Percentiles rank a stretch among this genome's conserved stretches.
Evolutionary conservation across 2,888 invertebrate genomes (phyloP).

Genomic region (Coelopa pilipes): DNA sequence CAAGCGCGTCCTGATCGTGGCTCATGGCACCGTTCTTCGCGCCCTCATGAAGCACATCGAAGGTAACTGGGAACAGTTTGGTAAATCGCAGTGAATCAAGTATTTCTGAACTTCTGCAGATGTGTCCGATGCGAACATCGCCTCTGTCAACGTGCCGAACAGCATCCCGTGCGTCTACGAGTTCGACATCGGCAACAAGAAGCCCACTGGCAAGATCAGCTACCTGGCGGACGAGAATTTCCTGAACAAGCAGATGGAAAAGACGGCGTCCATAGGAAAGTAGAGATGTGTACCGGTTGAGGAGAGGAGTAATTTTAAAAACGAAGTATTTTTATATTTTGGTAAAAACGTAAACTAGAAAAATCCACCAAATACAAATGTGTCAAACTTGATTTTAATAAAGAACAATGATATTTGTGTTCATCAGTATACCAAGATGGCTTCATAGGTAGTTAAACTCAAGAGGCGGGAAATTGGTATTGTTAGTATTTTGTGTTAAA

Average conservation of each 20-base stretch:
- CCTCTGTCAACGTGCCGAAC: constrained; percentile 81
- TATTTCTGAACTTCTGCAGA: constrained; percentile 64
- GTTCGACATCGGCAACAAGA: constrained; percentile 74
- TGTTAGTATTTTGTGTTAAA: too few species aligned
- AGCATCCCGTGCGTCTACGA: constrained; percentile 85
- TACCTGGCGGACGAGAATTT: constrained; percentile 84
- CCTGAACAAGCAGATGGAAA: constrained; percentile 79
- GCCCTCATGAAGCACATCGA: constrained; percentile 89
- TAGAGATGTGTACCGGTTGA: constrained; percentile 40
- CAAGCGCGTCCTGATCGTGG: constrained; percentile 82
- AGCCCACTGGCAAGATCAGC: constrained; percentile 76
- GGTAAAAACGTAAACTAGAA: neutral
- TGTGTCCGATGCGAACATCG: constrained; percentile 77
- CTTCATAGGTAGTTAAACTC: too few species aligned
- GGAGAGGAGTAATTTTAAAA: neutral
- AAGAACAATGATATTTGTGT: neutral
- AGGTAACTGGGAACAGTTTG: constrained; percentile 65
- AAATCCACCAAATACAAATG: neutral
- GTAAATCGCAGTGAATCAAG: neutral
- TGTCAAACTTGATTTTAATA: neutral
- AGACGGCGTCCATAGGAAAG: constrained; percentile 82
- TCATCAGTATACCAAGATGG: too few species aligned
- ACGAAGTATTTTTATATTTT: neutral
- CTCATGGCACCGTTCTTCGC: constrained; percentile 87
- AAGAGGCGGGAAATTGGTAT: too few species aligned